These are phyloP conservation scores for Gouania willdenowi DNA, from an alignment of 2,797 vertebrate species.

Conservation along the genomic window DNA sequence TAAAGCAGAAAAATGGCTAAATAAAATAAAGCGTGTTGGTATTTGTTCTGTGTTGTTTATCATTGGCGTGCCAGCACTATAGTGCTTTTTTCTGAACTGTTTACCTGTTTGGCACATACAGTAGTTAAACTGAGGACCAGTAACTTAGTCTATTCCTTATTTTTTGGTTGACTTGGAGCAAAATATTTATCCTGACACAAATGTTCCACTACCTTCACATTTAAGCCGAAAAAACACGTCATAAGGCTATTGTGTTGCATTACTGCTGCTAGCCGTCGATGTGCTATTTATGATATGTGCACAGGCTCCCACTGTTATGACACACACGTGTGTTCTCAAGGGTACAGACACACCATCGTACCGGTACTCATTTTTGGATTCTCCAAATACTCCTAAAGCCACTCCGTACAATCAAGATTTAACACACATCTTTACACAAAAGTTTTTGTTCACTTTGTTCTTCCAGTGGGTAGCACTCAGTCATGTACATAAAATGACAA, in stretches of 20 bases:
- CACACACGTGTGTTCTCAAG: not conserved
- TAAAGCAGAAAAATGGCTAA: no score
- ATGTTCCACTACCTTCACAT: not conserved
- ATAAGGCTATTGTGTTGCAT: not conserved
- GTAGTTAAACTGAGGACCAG: no score
- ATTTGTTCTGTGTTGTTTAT: no score
- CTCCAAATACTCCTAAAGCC: constrained; percentile 18
- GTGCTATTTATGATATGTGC: not conserved
- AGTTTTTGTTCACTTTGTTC: constrained; percentile 5
- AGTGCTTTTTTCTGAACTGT: no score
- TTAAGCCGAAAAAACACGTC: constrained; percentile 2
- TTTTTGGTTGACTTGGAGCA: no score
- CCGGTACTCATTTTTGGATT: constrained; percentile 10
- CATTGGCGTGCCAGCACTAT: no score
- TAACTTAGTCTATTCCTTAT: no score
- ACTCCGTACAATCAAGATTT: not conserved
- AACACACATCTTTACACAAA: constrained; percentile 16
- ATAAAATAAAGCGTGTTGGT: no score
- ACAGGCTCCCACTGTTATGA: not conserved
- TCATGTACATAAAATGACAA: constrained; percentile 8
- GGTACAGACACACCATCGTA: constrained; percentile 11
- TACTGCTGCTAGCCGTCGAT: constrained; percentile 2
- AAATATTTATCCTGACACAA: no score
- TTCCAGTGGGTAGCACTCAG: not conserved
- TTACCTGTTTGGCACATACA: no score